phyloP scores from a whole-genome alignment of 2,797 vertebrate genomes.

The Pogonophryne albipinna region DNA sequence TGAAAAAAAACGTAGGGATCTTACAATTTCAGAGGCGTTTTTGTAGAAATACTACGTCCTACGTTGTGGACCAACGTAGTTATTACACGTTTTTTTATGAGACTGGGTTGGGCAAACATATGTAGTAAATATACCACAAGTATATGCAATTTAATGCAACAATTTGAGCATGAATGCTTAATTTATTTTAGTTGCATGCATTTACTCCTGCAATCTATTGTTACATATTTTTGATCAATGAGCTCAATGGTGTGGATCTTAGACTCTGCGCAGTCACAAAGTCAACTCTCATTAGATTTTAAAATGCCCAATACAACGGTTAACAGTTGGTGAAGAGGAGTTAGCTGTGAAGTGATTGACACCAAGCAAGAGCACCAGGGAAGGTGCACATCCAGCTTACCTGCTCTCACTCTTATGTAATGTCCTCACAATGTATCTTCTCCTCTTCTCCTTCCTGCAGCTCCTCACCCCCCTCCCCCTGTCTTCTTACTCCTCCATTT shows the following conservation, averaged over 20 bases:
- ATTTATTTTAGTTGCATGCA: neutral
- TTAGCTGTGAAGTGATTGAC: neutral
- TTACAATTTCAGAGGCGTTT: too few relatives aligned
- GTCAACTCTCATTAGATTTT: neutral
- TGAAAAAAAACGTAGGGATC: too few relatives aligned
- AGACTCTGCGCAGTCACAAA: neutral
- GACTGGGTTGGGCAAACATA: neutral
- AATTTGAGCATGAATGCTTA: neutral
- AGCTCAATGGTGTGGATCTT: neutral
- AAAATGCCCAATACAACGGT: neutral
- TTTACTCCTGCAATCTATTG: neutral
- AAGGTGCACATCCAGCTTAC: conserved; percentile 58
- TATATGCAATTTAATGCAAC: too few relatives aligned
- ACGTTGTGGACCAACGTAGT: too few relatives aligned
- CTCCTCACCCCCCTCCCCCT: neutral
- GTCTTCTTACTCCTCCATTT: conserved; percentile 4
- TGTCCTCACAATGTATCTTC: conserved; percentile 16
- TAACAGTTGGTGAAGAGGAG: neutral
- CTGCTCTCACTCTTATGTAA: conserved; percentile 57
- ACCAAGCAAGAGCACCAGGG: conserved; percentile 27
- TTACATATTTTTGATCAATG: neutral
- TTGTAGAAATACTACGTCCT: too few relatives aligned
- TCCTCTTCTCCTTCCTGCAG: conserved; percentile 13
- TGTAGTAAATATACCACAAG: neutral
- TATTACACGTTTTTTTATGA: too few relatives aligned